These are phyloP conservation scores for Rutilus rutilus DNA, from an alignment of 2,113 vertebrate genomes.

Conservation along the genomic window DNA sequence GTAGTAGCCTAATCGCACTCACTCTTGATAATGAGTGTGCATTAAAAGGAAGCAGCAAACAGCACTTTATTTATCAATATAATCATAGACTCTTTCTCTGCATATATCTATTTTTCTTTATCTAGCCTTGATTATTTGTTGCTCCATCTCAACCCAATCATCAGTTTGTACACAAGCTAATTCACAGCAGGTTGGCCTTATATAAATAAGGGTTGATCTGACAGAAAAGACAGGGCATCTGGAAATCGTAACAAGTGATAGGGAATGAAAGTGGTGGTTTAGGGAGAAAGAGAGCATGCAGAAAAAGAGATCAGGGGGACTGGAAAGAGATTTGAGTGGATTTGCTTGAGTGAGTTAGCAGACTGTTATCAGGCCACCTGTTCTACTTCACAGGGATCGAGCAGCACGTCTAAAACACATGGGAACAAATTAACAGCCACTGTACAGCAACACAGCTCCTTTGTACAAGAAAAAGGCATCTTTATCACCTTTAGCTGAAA, in stretches of 20 bases:
- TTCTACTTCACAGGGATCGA: not conserved
- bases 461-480: not conserved
- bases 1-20: not conserved
- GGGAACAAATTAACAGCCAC: conserved; percentile 1
- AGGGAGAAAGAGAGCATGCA: not conserved
- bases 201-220: not conserved
- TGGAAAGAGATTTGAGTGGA: conserved; percentile 17
- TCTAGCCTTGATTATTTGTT: not conserved
- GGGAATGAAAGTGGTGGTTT: not conserved
- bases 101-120: not conserved
- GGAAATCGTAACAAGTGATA: not conserved
- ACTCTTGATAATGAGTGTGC: not conserved
- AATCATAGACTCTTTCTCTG: not conserved
- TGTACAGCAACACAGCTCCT: not conserved
- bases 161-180: not conserved
- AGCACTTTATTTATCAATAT: not conserved
- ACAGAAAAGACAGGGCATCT: not conserved
- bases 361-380: conserved; percentile 42
- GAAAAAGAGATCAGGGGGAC: not conserved
- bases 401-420: conserved; percentile 4
- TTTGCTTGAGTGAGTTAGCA: conserved; percentile 40
- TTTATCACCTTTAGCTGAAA: conserved; percentile 2
- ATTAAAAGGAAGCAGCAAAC: not conserved
- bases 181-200: not conserved
- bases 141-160: not conserved